Percentiles rank a stretch among this genome's conserved stretches.
Conservation (phyloP, 92 coral and sea anemone genomes). For the Porites rus region DNA sequence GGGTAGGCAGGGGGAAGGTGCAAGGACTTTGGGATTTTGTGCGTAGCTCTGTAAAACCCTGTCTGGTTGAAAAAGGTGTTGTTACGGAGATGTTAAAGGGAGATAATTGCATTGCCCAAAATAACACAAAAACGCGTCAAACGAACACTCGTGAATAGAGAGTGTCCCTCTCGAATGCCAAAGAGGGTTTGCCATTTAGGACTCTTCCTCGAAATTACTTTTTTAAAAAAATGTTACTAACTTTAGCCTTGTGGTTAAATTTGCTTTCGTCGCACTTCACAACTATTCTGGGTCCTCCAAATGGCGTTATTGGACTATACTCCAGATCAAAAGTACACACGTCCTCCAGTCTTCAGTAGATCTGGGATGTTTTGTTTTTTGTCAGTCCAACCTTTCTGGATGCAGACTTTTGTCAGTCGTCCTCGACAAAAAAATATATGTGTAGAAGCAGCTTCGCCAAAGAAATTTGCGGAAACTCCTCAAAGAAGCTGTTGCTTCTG, state of each 20-base stretch:
- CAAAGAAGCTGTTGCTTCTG: constrained; percentile 58
- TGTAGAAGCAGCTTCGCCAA: constrained; percentile 31
- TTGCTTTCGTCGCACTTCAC: constrained; percentile 9
- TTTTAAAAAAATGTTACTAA: too few relatives aligned
- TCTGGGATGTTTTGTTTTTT: constrained; percentile 14
- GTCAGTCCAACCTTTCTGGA: constrained; percentile 4
- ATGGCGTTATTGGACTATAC: neutral
- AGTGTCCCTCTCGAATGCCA: too few relatives aligned
- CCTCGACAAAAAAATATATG: constrained; percentile 47
- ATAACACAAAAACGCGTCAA: too few relatives aligned
- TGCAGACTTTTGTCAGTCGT: constrained; percentile 14
- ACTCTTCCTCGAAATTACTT: too few relatives aligned
- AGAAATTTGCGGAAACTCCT: constrained; percentile 27
- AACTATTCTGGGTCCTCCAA: constrained; percentile 3
- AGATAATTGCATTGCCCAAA: too few relatives aligned
- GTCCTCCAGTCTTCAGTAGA: constrained; percentile 41
- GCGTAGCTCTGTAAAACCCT: too few relatives aligned
- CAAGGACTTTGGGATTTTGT: too few relatives aligned
- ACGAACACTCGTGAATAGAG: too few relatives aligned
- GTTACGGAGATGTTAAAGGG: too few relatives aligned
- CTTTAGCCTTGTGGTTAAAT: neutral
- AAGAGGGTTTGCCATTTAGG: too few relatives aligned
- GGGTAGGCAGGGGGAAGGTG: too few relatives aligned
- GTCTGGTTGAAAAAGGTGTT: too few relatives aligned
- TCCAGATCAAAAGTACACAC: constrained; percentile 32